Base-by-base conservation (phyloP, 2,797 vertebrate species). In the Pogonophryne albipinna region DNA sequence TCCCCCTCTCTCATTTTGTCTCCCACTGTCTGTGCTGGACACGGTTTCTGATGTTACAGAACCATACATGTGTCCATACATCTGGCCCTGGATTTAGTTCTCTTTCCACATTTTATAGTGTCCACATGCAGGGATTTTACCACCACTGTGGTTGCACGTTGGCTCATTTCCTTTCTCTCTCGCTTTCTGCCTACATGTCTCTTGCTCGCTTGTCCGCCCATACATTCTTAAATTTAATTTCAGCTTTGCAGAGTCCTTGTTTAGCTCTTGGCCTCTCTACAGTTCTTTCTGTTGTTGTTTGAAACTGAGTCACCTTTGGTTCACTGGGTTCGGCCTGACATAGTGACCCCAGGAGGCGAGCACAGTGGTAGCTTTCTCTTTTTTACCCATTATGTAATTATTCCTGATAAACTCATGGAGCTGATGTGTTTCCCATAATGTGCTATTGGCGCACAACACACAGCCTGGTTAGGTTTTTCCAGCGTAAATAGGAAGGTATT, bases 211-310 rank as follows among this genome's bases (percentile, higher is more conserved):
- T 46, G 66, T 87, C 81, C 80, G 73, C 74, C 72, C 78, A 80
- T 80, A 76, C 82, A 76, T 80, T 89, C 80, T 82, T 80, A 66
- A 47, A 84, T 91, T 88, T 91, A 88, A 91, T 93, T 89, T 86
- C 84, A 85, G 84, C 85, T 83, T 81, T 67, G 85, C 44, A 64
- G 53, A 74, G 65, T 82, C 84, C 79, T 71, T 90, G 78, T 93
- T 92, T 91, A 89, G 88, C 73, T 78, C 71, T 58, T 91, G 89
- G 86, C 56, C 71, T 44, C 27, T 64, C 2, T 55, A n/a, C 69
- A 74, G 49, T 53, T 71, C 59, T 51, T 46, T 84, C 59, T 81
- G 89, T 87, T 90, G 80, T 87, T 88, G 68, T 80, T 78, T 78
- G 75, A 72, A 64, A 57, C 23, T 51, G 52, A 45, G 13, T 66